Conservation (phyloP, 1,140 invertebrate genomes). For the Anastrepha obliqua region DNA sequence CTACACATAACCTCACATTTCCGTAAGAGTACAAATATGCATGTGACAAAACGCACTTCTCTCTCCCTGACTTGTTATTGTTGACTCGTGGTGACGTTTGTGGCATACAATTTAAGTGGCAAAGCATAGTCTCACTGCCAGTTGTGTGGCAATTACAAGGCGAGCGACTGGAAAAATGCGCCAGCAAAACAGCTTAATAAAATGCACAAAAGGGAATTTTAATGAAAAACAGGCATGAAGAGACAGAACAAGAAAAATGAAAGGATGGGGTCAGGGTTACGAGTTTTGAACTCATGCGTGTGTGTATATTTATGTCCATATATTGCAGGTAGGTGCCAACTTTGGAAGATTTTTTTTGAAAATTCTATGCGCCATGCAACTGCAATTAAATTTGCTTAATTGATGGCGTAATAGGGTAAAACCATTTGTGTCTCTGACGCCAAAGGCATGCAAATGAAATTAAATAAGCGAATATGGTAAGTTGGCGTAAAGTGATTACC, state of each 20-base stretch:
- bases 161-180: slow-evolving; percentile 11
- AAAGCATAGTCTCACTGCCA: background rate
- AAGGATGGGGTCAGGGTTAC: slow-evolving; percentile 7
- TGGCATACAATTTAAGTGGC: slow-evolving; percentile 15
- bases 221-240: background rate
- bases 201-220: slow-evolving; percentile 38
- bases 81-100: slow-evolving; percentile 3
- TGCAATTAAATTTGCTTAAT: slow-evolving; percentile 22
- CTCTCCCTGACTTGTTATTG: background rate
- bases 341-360: background rate
- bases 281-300: background rate
- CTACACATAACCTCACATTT: too few relatives aligned
- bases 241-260: background rate
- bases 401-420: background rate
- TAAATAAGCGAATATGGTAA: background rate
- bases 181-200: slow-evolving; percentile 24
- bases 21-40: background rate
- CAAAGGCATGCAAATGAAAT: background rate
- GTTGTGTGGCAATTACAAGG: slow-evolving; percentile 40
- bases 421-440: background rate
- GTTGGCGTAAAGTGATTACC: background rate
- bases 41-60: background rate
- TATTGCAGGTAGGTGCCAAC: background rate
- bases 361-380: background rate
- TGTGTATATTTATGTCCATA: background rate